Percentiles rank a stretch among this genome's conserved stretches.
phyloP scores from a whole-genome alignment of 2,113 vertebrate genomes.

The Cheirogaleus medius region DNA sequence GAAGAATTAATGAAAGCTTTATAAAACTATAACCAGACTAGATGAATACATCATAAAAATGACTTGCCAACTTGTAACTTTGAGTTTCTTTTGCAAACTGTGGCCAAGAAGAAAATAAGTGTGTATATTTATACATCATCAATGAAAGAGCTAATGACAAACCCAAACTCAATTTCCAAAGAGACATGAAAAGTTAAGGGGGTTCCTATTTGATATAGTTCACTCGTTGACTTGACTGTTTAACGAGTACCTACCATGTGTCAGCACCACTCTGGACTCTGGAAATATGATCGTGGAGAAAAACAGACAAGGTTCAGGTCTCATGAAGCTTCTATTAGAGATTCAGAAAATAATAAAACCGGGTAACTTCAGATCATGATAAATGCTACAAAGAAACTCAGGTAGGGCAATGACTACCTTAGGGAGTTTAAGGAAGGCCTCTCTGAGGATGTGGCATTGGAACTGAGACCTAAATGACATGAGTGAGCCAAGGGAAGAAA shows the following conservation, averaged over 20 bases:
- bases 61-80: neutral
- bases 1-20: neutral
- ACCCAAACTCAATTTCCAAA: neutral
- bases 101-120: neutral
- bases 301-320: neutral
- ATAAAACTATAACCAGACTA: neutral
- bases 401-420: neutral
- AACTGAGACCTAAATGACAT: neutral
- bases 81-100: neutral
- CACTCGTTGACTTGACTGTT: neutral
- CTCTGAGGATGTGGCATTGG: neutral
- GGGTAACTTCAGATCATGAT: neutral
- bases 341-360: neutral
- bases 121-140: neutral
- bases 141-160: neutral
- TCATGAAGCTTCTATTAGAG: neutral
- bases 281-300: neutral
- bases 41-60: neutral
- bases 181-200: neutral
- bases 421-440: neutral
- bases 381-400: neutral
- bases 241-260: neutral
- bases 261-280: neutral
- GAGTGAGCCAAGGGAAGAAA: neutral
- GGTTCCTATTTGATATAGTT: neutral